phyloP scores from a whole-genome alignment of 2,888 invertebrate genomes.

The Thereva nobilitata region DNA sequence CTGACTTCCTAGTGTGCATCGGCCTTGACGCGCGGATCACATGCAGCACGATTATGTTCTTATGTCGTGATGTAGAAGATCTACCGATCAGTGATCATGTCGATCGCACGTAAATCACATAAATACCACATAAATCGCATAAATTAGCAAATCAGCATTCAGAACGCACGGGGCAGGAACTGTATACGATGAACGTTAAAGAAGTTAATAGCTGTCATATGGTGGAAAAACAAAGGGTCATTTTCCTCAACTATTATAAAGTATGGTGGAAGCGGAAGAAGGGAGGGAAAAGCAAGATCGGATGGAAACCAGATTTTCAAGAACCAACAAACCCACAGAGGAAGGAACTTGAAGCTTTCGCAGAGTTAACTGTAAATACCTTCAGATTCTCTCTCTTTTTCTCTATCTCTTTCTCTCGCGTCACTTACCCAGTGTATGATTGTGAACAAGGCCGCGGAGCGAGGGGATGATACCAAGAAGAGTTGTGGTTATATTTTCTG shows the following conservation, averaged over 20 bases:
- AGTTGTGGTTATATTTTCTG: not conserved
- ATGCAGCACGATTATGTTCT: too few species aligned
- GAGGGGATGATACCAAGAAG: too few species aligned
- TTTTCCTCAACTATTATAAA: not conserved
- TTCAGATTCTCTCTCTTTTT: slow-evolving; percentile 8
- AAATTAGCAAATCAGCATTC: too few species aligned
- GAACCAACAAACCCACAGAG: slow-evolving; percentile 28
- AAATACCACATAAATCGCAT: too few species aligned
- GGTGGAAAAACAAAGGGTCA: slow-evolving; percentile 13
- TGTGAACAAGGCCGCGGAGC: not conserved
- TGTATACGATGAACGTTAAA: too few species aligned
- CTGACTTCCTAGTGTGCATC: too few species aligned
- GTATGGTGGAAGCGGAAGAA: slow-evolving; percentile 8
- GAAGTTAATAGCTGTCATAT: not conserved
- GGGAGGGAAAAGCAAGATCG: slow-evolving; percentile 15
- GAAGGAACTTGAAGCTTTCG: slow-evolving; percentile 25
- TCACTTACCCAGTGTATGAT: slow-evolving; percentile 8
- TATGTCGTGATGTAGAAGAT: too few species aligned
- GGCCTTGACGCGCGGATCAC: too few species aligned
- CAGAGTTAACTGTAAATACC: slow-evolving; percentile 23
- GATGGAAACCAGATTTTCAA: slow-evolving; percentile 29
- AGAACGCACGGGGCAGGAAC: too few species aligned
- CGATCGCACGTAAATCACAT: too few species aligned
- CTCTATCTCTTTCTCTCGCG: too few species aligned
- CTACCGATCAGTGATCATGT: too few species aligned